Conservation (phyloP, 1,140 invertebrate genomes). For the Pogonomyrmex californicus region DNA sequence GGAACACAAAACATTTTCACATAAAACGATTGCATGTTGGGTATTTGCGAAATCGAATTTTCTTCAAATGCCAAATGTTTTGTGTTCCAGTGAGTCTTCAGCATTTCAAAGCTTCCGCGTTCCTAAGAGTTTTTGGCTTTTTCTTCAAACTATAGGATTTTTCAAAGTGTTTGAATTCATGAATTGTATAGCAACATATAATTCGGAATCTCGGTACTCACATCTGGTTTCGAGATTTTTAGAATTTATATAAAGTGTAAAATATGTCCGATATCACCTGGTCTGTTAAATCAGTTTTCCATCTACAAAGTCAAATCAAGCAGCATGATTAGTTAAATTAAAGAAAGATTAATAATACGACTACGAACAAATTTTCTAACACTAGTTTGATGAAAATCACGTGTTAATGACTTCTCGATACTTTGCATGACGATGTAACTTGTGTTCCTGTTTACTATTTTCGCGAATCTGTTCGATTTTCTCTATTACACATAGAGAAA, state of each 20-base stretch:
- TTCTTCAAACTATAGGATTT: constrained; percentile 37
- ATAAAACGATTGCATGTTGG: constrained; percentile 52
- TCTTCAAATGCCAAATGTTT: constrained; percentile 66
- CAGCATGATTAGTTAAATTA: constrained; percentile 18
- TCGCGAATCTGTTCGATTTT: constrained; percentile 16
- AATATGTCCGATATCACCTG: constrained; percentile 25
- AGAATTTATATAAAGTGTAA: constrained; percentile 34
- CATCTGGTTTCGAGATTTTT: constrained; percentile 49
- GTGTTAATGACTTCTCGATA: constrained; percentile 9
- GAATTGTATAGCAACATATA: constrained; percentile 53
- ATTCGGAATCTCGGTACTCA: constrained; percentile 42
- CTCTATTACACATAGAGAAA: background rate
- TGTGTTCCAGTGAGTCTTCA: constrained; percentile 67
- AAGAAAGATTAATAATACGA: background rate
- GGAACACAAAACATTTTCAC: constrained; percentile 64
- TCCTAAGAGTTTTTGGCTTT: constrained; percentile 27
- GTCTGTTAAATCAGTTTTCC: constrained; percentile 57
- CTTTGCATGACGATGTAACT: constrained; percentile 20
- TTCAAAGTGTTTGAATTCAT: constrained; percentile 44
- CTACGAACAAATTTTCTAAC: background rate
- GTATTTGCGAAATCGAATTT: constrained; percentile 57
- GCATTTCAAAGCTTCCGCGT: constrained; percentile 67
- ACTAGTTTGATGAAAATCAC: constrained; percentile 10
- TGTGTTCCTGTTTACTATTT: constrained; percentile 13
- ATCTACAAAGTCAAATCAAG: constrained; percentile 45